Conservation (phyloP, 1,140 invertebrate species). For the Centruroides vittatus region DNA sequence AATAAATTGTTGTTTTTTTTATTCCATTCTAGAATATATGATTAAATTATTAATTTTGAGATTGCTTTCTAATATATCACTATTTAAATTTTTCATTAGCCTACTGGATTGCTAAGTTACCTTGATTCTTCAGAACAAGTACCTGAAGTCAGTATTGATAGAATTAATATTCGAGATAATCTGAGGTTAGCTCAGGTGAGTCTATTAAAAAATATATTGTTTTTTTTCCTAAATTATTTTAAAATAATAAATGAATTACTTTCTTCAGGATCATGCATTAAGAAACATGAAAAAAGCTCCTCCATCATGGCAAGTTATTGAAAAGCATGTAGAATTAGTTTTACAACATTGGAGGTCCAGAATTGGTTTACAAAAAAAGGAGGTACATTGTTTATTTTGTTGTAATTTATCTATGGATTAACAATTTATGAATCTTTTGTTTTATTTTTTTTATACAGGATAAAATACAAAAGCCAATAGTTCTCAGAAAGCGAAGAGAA, state of each 20-base stretch:
- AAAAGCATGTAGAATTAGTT: conserved; percentile 47
- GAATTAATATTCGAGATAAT: conserved; percentile 78
- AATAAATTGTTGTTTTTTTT: too few relatives aligned
- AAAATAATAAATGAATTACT: background rate
- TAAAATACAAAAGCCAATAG: conserved; percentile 55
- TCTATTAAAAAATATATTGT: background rate
- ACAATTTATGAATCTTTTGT: too few relatives aligned
- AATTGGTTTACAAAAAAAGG: conserved; percentile 47
- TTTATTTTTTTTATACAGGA: conserved; percentile 21
- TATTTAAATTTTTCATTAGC: conserved; percentile 24
- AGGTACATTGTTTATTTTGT: conserved; percentile 34
- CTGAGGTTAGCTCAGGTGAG: conserved; percentile 76
- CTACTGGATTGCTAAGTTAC: conserved; percentile 71
- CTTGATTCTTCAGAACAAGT: conserved; percentile 76
- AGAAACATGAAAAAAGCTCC: conserved; percentile 20
- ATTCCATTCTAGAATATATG: too few relatives aligned
- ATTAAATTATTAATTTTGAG: background rate
- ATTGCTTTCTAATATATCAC: background rate
- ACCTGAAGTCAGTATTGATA: conserved; percentile 58
- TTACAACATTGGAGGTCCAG: conserved; percentile 79
- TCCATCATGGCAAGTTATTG: conserved; percentile 28
- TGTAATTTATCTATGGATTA: background rate
- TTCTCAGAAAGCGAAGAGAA: conserved; percentile 66
- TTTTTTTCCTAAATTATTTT: background rate
- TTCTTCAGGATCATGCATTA: conserved; percentile 19